These are phyloP conservation scores for Emydura subglobosa DNA, from an alignment of 2,113 vertebrate species.

Conservation along the genomic window DNA sequence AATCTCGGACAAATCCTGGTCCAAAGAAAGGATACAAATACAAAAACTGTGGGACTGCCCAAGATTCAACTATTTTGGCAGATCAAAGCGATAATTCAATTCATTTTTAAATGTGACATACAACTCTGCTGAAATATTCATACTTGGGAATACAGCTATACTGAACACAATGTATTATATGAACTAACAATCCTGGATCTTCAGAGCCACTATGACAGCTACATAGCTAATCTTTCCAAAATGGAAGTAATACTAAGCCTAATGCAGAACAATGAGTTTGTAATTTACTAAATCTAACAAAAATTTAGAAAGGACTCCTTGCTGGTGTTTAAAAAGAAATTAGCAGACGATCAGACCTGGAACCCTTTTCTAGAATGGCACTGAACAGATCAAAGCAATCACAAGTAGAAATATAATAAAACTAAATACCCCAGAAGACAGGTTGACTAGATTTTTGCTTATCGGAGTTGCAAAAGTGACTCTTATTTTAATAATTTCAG, in stretches of 20 bases:
- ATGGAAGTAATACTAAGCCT: conserved; percentile 23
- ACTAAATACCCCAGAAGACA: conserved; percentile 24
- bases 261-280: neutral
- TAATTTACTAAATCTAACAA: conserved; percentile 45
- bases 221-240: conserved; percentile 34
- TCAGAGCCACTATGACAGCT: neutral
- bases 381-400: conserved; percentile 38
- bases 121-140: neutral
- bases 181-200: neutral
- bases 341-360: neutral
- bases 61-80: neutral
- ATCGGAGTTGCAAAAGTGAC: conserved; percentile 43
- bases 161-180: rapidly evolving
- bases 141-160: neutral
- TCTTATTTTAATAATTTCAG: neutral
- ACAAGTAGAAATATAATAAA: conserved; percentile 48
- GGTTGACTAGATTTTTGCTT: conserved; percentile 20
- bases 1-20: neutral
- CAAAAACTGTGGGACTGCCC: neutral
- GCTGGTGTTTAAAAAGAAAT: neutral
- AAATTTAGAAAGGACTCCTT: conserved; percentile 42
- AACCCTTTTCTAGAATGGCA: neutral
- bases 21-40: neutral
- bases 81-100: neutral
- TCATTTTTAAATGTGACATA: neutral